Evolutionary conservation across 2,797 vertebrate genomes (phyloP).

Genomic region (Neopelma chrysocephalum): DNA sequence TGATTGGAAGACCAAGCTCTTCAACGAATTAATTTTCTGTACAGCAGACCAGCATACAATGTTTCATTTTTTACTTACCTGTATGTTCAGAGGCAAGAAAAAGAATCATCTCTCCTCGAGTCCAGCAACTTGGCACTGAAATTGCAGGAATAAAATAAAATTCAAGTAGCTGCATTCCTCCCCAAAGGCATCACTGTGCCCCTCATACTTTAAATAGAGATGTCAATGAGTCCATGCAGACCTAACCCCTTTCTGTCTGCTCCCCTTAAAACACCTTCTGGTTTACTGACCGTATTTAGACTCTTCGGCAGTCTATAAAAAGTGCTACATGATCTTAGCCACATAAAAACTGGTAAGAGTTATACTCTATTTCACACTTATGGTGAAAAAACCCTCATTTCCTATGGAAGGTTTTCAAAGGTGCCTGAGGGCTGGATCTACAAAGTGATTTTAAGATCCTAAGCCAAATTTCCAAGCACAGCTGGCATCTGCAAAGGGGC

Average conservation of each 20-base stretch:
- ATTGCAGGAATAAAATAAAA: not conserved
- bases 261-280: conserved; percentile 38
- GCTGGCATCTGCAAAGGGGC: not conserved
- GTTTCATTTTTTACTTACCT: not conserved
- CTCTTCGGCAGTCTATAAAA: conserved; percentile 62
- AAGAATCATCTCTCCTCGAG: not conserved
- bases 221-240: not conserved
- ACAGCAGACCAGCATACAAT: not conserved
- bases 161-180: not conserved
- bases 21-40: not conserved
- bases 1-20: not conserved
- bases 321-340: conserved; percentile 31
- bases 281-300: conserved; percentile 49
- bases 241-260: not conserved
- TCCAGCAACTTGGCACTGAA: not conserved
- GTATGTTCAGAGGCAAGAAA: not conserved
- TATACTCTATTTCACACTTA: conserved; percentile 34
- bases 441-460: conserved; percentile 25
- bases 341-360: not conserved
- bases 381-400: not conserved
- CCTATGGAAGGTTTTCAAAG: conserved; percentile 26
- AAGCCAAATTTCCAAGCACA: conserved; percentile 5
- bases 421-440: not conserved
- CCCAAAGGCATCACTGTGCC: not conserved
- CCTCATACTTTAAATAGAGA: not conserved